Conservation (phyloP, 2,113 vertebrate genomes). For the Pachypanchax playfairii region DNA sequence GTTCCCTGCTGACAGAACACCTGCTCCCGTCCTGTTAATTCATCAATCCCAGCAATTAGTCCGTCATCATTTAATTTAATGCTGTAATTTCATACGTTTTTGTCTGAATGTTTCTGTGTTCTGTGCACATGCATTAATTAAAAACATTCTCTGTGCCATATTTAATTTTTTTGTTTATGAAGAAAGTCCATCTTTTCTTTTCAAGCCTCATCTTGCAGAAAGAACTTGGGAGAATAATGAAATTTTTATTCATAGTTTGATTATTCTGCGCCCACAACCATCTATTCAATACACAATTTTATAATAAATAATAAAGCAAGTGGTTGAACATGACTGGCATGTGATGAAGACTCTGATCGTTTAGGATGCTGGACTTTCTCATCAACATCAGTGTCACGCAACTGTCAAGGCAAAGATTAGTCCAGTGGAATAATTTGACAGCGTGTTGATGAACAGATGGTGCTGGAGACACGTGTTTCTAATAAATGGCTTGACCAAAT, state of each 20-base stretch:
- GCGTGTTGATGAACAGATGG: slow-evolving; percentile 12
- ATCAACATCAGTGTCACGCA: neutral
- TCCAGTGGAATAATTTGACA: slow-evolving; percentile 36
- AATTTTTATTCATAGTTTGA: neutral
- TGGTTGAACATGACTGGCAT: slow-evolving; percentile 3
- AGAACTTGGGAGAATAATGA: too few relatives aligned
- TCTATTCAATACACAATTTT: neutral
- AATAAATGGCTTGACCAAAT: slow-evolving; percentile 17
- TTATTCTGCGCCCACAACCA: neutral
- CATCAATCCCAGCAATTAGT: slow-evolving; percentile 35
- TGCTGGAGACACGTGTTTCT: slow-evolving; percentile 22
- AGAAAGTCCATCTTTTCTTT: too few relatives aligned
- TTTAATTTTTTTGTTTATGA: too few relatives aligned
- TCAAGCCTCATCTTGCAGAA: too few relatives aligned
- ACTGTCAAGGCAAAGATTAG: slow-evolving; percentile 33
- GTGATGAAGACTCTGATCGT: neutral
- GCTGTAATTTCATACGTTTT: slow-evolving; percentile 6
- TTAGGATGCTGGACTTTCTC: neutral
- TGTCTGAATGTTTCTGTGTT: neutral
- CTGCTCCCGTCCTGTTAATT: slow-evolving; percentile 31
- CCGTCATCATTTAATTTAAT: slow-evolving; percentile 14
- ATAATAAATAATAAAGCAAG: neutral
- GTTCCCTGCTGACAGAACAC: slow-evolving; percentile 50
- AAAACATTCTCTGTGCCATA: slow-evolving; percentile 13
- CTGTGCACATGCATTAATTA: slow-evolving; percentile 1